Percentiles rank a stretch among this genome's conserved stretches.
These are phyloP conservation scores for Bombus turneri DNA, from an alignment of 1,140 invertebrate species.

Conservation along the genomic window DNA sequence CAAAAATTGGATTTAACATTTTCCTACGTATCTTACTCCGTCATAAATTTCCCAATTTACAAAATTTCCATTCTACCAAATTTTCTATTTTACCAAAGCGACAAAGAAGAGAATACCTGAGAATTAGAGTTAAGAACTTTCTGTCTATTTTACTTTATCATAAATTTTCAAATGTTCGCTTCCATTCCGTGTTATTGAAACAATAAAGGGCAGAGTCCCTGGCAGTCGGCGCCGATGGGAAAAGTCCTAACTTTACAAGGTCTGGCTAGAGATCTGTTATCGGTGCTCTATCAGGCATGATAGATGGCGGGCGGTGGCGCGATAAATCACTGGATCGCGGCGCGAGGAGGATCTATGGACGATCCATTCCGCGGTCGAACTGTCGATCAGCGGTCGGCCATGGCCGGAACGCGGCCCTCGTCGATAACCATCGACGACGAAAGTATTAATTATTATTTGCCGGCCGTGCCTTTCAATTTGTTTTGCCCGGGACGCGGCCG, in stretches of 20 bases:
- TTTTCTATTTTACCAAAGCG: too few relatives aligned
- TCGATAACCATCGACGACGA: conserved; percentile 67
- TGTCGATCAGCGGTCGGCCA: conserved; percentile 58
- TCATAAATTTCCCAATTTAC: too few relatives aligned
- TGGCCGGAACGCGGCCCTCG: conserved; percentile 17
- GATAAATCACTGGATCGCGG: conserved; percentile 64
- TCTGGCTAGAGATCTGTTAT: conserved; percentile 46
- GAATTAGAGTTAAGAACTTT: too few relatives aligned
- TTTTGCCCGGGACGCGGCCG: conserved; percentile 38
- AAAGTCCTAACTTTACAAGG: conserved; percentile 37
- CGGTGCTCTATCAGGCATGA: conserved; percentile 60
- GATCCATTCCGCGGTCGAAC: conserved; percentile 37
- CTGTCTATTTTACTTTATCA: too few relatives aligned
- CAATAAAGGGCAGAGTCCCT: not conserved
- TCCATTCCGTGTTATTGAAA: too few relatives aligned
- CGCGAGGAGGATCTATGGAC: conserved; percentile 52
- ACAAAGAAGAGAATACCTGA: too few relatives aligned
- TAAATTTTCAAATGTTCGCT: too few relatives aligned
- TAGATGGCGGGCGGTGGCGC: conserved; percentile 60
- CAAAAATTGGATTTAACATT: too few relatives aligned
- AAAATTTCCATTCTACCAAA: too few relatives aligned
- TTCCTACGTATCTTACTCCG: too few relatives aligned
- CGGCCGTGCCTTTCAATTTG: conserved; percentile 60
- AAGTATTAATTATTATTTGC: conserved; percentile 72
- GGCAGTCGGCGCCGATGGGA: conserved; percentile 39